Evolutionary conservation across 2,113 vertebrate species (phyloP).

Genomic region (Phylloscopus trochilus): DNA sequence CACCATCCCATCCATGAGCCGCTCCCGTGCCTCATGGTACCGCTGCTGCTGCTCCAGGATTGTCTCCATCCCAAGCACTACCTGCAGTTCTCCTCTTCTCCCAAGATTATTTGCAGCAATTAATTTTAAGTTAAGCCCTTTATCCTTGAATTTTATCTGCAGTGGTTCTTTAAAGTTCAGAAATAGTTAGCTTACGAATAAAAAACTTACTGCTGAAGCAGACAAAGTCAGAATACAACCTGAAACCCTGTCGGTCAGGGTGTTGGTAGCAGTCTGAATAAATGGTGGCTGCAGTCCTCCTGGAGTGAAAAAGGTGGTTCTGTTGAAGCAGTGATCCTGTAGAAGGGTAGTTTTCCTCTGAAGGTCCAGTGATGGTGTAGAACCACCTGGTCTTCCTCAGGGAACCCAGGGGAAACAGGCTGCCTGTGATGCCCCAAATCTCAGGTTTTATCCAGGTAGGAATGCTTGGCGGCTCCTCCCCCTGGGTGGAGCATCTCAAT

Average conservation of each 20-base stretch:
- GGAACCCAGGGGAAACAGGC: not conserved
- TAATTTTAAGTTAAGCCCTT: not conserved
- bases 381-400: not conserved
- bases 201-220: not conserved
- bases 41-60: constrained; percentile 94
- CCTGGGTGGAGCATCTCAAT: not conserved
- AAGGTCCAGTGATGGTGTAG: not conserved
- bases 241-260: not conserved
- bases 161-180: not conserved
- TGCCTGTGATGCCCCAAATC: not conserved
- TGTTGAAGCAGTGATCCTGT: not conserved
- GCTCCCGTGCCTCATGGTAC: constrained; percentile 91
- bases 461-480: not conserved
- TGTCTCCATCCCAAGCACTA: constrained; percentile 79
- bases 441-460: not conserved
- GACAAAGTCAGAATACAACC: not conserved
- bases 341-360: not conserved
- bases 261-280: not conserved
- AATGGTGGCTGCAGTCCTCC: not conserved
- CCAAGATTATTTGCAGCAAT: not conserved
- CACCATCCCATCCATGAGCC: constrained; percentile 92
- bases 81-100: not conserved
- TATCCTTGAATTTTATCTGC: not conserved
- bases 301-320: not conserved
- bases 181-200: not conserved